A percentile compares a stretch with the other conserved stretches of the same genome.
Conservation (phyloP, 2,888 invertebrate genomes). For the Nowickia ferox region DNA sequence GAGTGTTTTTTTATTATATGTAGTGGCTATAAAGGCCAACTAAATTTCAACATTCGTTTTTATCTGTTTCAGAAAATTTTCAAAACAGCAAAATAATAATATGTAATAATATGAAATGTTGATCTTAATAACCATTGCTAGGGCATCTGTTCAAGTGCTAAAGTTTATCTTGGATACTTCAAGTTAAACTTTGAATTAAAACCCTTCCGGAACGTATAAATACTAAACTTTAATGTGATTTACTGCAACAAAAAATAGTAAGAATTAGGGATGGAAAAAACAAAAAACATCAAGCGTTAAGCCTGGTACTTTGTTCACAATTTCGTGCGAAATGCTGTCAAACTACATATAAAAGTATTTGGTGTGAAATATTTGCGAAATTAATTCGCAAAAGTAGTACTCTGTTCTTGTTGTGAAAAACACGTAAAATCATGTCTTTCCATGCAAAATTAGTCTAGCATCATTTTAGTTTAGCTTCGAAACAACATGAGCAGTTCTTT, state of each 20-base stretch:
- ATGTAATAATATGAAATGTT: neutral
- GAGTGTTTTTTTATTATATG: conserved; percentile 40
- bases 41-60: conserved; percentile 40
- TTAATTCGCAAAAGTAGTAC: too few relatives aligned
- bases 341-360: too few relatives aligned
- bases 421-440: too few relatives aligned
- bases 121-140: neutral
- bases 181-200: conserved; percentile 8
- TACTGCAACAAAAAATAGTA: neutral
- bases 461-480: too few relatives aligned
- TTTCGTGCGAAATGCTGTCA: too few relatives aligned
- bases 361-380: too few relatives aligned
- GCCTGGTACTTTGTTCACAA: too few relatives aligned
- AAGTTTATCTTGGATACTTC: neutral
- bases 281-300: too few relatives aligned
- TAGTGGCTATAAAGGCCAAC: conserved; percentile 32
- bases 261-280: too few relatives aligned
- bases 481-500: too few relatives aligned
- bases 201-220: neutral
- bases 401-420: too few relatives aligned
- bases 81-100: neutral
- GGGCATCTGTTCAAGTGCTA: neutral
- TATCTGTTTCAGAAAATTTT: conserved; percentile 21
- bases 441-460: too few relatives aligned
- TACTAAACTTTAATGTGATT: neutral